phyloP scores from a whole-genome alignment of 1,140 invertebrate species.

The Babylonia areolata region DNA sequence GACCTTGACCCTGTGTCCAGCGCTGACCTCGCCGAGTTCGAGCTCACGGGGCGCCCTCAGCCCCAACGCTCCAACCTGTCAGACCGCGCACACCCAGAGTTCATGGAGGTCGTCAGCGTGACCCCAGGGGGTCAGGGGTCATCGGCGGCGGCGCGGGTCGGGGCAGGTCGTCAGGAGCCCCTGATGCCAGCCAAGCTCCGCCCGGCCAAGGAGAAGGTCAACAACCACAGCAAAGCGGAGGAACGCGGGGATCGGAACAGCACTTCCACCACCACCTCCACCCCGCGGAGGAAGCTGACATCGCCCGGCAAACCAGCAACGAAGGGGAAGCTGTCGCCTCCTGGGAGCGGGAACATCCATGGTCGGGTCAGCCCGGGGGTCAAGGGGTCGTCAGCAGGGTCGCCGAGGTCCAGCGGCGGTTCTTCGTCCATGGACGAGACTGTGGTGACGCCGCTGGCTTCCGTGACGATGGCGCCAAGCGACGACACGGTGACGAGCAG shows the following conservation, averaged over 20 bases:
- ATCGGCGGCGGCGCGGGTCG: not conserved
- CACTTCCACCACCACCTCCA: no score
- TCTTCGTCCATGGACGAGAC: constrained; percentile 37
- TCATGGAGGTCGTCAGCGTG: constrained; percentile 66
- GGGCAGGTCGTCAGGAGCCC: constrained; percentile 63
- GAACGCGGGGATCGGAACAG: constrained; percentile 80
- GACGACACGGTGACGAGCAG: constrained; percentile 23
- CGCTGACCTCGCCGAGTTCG: constrained; percentile 57
- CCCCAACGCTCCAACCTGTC: constrained; percentile 42
- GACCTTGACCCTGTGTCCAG: constrained; percentile 48
- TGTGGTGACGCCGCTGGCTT: constrained; percentile 41
- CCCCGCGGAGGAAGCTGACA: constrained; percentile 41
- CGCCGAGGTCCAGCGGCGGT: constrained; percentile 28
- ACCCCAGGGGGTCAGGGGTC: constrained; percentile 44
- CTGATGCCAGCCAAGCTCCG: constrained; percentile 79
- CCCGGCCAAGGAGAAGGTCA: constrained; percentile 80
- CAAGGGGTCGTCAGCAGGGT: constrained; percentile 36
- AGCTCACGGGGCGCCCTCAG: constrained; percentile 44
- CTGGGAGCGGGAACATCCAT: not conserved
- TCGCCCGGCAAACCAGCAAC: constrained; percentile 51
- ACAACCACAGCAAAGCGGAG: constrained; percentile 81
- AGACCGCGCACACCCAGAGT: constrained; percentile 57
- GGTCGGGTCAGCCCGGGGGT: not conserved
- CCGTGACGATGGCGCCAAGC: not conserved
- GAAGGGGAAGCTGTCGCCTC: constrained; percentile 34